Base-by-base conservation (phyloP, 2,113 vertebrate genomes). In the Brachionichthys hirsutus region DNA sequence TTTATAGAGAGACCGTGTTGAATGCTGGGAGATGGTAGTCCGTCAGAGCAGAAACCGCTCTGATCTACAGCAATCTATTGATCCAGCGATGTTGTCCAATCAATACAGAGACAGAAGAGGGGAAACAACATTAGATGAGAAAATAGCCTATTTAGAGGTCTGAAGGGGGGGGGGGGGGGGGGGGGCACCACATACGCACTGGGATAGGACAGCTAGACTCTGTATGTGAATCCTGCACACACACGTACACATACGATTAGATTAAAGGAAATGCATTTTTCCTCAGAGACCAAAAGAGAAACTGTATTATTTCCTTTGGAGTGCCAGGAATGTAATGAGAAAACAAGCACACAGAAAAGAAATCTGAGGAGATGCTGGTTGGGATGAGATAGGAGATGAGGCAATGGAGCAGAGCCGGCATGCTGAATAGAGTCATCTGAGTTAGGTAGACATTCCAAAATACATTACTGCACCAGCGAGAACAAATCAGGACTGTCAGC, bases 21-120 rank as follows among this genome's bases (percentile, higher is more conserved):
- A 81, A 83, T 64, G 61, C 62, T 78, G 63, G 74, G 63, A 84
- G 83, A 87, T 67, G 81, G 67, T 66, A 54, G 78, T 62, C 74
- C 60, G 60, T 68, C 72, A 30, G 61, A 72, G 64, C 75, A 51
- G 72, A 66, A 83, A 82, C 81, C 60, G 34, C 78, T 77, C 74
- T 89, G 82, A 89, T 89, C 87, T 89, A 89, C 88, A 88, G 79
- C 84, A 82, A 88, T 88, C 83, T 89, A 91, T 90, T 80, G 87
- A 91, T 88, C 77, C 48, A 14, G 50, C 19, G 1, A 70, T 75
- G 67, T 81, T 87, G 86, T 86, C 82, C 81, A 80, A 90, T 90
- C 87, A 76, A 89, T 90, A 85, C 57, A 56, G 74, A 82, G 84
- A 80, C 66, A 82, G 71, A 76, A 77, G 58, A 74, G 68, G 66